These are phyloP conservation scores for Cervus canadensis DNA, from an alignment of 2,113 vertebrate species.

Conservation along the genomic window DNA sequence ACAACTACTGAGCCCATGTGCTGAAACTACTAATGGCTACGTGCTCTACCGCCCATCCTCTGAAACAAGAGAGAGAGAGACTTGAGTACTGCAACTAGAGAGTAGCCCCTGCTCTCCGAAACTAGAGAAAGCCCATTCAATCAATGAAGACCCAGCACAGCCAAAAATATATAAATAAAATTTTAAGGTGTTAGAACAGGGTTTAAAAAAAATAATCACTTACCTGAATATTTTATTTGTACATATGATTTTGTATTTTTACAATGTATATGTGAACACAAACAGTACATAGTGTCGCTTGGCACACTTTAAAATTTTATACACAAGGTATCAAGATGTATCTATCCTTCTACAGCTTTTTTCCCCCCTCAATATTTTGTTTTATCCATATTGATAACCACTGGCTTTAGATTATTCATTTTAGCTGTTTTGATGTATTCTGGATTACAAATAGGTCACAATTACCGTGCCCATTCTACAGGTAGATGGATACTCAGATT, in stretches of 20 bases:
- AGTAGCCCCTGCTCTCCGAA: neutral
- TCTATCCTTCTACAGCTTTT: neutral
- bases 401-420: neutral
- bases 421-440: neutral
- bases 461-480: neutral
- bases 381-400: neutral
- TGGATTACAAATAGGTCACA: neutral
- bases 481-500: neutral
- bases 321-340: neutral
- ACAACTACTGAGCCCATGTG: neutral
- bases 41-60: neutral
- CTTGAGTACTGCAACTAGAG: neutral
- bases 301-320: neutral
- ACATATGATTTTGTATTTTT: neutral
- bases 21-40: accelerated
- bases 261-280: neutral
- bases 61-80: neutral
- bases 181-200: neutral
- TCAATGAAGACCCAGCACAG: neutral
- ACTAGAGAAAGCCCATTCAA: neutral
- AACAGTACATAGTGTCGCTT: neutral
- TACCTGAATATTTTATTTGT: neutral
- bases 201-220: neutral
- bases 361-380: neutral
- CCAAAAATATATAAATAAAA: neutral